Conservation (phyloP, 1,140 invertebrate species). For the Euwallacea fornicatus region DNA sequence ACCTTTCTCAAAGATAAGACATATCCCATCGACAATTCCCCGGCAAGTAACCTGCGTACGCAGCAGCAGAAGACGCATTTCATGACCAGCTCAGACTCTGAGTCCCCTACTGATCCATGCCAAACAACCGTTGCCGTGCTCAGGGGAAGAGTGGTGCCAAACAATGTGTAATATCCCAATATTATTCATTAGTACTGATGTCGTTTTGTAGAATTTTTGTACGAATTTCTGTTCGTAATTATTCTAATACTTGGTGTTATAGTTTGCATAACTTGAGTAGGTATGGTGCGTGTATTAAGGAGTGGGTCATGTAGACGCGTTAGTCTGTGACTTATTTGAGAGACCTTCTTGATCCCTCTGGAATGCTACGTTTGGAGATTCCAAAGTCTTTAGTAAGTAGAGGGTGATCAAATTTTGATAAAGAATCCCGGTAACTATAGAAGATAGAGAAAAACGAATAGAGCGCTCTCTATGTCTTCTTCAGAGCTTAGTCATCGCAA, state of each 20-base stretch:
- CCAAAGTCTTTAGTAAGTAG: too few relatives aligned
- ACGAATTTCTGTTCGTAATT: not conserved
- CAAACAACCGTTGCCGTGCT: slow-evolving; percentile 58
- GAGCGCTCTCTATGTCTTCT: too few relatives aligned
- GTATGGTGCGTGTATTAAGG: not conserved
- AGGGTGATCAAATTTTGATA: too few relatives aligned
- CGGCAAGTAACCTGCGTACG: slow-evolving; percentile 7
- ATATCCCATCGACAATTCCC: slow-evolving; percentile 13
- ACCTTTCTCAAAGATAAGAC: slow-evolving; percentile 17
- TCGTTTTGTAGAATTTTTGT: not conserved
- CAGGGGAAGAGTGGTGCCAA: slow-evolving; percentile 54
- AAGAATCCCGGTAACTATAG: too few relatives aligned
- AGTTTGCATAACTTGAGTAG: too few relatives aligned
- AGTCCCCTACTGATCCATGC: slow-evolving; percentile 63
- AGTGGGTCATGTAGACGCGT: not conserved
- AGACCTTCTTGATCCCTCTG: not conserved
- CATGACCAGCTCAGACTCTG: slow-evolving; percentile 60
- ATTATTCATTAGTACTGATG: not conserved
- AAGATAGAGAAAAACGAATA: too few relatives aligned
- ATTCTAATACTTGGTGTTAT: not conserved
- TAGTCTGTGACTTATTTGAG: not conserved
- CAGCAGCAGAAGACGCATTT: slow-evolving; percentile 41
- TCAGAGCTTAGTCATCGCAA: too few relatives aligned
- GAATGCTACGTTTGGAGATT: too few relatives aligned
- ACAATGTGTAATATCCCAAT: slow-evolving; percentile 43